Evolutionary conservation across 1,140 invertebrate genomes (phyloP).

Genomic region (Olivierus martensii): DNA sequence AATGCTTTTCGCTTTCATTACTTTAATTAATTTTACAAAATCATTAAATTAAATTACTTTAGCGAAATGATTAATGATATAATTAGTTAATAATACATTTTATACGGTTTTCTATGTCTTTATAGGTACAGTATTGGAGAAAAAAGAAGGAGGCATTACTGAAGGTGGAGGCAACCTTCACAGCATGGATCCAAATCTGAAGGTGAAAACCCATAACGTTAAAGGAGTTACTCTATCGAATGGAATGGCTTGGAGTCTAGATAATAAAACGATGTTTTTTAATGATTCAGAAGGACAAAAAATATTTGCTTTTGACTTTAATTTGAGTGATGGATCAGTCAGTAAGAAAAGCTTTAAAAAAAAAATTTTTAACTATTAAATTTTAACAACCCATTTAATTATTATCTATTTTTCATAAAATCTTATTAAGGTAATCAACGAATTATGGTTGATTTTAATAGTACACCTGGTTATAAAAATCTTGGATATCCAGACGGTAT

Average conservation of each 20-base stretch:
- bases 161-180: slow-evolving; percentile 22
- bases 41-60: no score
- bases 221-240: slow-evolving; percentile 49
- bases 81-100: no score
- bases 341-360: no score
- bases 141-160: background rate
- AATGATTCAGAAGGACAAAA: slow-evolving; percentile 24
- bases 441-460: slow-evolving; percentile 30
- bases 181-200: slow-evolving; percentile 22
- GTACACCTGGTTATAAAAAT: background rate
- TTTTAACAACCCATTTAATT: no score
- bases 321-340: no score
- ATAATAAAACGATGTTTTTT: slow-evolving; percentile 42
- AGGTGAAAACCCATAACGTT: slow-evolving; percentile 19
- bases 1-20: no score
- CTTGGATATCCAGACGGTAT: slow-evolving; percentile 48
- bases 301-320: no score
- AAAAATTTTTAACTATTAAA: no score
- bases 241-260: slow-evolving; percentile 60
- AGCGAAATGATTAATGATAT: no score
- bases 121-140: slow-evolving; percentile 5
- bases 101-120: no score
- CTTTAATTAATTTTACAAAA: no score
- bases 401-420: no score
- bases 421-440: slow-evolving; percentile 29